Conservation (phyloP, 2,113 vertebrate genomes). For the Micronycteris hirsuta region DNA sequence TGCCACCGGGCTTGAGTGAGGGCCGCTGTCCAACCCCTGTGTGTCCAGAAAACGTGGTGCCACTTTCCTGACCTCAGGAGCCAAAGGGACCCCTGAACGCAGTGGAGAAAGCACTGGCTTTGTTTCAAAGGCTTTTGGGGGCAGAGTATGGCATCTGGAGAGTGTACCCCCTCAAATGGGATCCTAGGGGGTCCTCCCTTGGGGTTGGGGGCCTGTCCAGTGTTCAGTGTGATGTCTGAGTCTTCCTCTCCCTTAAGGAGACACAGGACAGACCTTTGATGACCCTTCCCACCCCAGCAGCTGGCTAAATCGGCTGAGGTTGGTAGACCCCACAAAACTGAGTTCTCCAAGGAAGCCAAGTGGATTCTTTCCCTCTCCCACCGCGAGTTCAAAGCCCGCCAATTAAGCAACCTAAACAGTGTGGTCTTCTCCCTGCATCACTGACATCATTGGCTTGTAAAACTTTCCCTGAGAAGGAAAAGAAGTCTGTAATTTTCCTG, state of each 20-base stretch:
- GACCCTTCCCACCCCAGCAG: background rate
- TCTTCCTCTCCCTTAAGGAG: background rate
- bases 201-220: background rate
- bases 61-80: background rate
- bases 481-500: constrained; percentile 47
- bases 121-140: constrained; percentile 48
- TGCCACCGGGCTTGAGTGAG: background rate
- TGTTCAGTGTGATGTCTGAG: background rate
- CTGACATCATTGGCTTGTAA: constrained; percentile 71
- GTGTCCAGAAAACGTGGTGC: background rate
- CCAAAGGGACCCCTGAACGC: background rate
- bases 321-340: background rate
- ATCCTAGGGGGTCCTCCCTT: background rate
- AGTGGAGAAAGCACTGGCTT: constrained; percentile 36
- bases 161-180: background rate
- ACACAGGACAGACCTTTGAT: background rate
- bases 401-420: constrained; percentile 62
- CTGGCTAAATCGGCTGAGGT: background rate
- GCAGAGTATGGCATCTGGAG: background rate
- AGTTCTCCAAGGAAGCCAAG: background rate
- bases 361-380: background rate
- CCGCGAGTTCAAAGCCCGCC: constrained; percentile 34
- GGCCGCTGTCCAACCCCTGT: background rate
- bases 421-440: constrained; percentile 15
- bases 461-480: constrained; percentile 61